These are phyloP conservation scores for Pelecanus crispus DNA, from an alignment of 2,113 vertebrate genomes.

Conservation along the genomic window DNA sequence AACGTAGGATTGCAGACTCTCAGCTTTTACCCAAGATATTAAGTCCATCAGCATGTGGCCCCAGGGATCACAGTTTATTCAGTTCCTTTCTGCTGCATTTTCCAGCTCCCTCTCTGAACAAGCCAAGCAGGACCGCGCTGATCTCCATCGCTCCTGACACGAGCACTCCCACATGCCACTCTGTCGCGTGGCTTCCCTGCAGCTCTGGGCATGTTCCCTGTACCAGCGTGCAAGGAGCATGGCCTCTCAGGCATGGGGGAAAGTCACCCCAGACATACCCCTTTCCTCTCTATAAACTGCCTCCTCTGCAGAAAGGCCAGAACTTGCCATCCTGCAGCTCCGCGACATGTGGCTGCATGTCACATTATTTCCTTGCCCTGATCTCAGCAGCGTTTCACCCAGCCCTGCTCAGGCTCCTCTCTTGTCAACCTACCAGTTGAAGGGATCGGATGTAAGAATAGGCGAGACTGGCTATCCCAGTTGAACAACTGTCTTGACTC, in stretches of 20 bases:
- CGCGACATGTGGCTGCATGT: background rate
- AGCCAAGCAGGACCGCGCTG: background rate
- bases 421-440: background rate
- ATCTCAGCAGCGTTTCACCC: background rate
- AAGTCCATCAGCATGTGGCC: background rate
- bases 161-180: background rate
- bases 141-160: background rate
- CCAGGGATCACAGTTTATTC: background rate
- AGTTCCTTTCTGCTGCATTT: background rate
- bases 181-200: accelerated
- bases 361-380: background rate
- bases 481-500: background rate
- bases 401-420: background rate
- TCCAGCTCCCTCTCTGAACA: background rate
- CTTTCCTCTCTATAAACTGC: background rate
- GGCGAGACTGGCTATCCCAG: background rate
- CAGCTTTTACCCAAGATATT: background rate
- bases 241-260: background rate
- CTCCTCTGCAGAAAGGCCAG: background rate
- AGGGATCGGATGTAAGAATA: background rate
- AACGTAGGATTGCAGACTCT: background rate
- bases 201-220: background rate
- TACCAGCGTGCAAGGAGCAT: accelerated
- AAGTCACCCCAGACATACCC: background rate
- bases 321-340: background rate